These are phyloP conservation scores for Dorcus hopei DNA, from an alignment of 2,888 invertebrate genomes.

Conservation along the genomic window DNA sequence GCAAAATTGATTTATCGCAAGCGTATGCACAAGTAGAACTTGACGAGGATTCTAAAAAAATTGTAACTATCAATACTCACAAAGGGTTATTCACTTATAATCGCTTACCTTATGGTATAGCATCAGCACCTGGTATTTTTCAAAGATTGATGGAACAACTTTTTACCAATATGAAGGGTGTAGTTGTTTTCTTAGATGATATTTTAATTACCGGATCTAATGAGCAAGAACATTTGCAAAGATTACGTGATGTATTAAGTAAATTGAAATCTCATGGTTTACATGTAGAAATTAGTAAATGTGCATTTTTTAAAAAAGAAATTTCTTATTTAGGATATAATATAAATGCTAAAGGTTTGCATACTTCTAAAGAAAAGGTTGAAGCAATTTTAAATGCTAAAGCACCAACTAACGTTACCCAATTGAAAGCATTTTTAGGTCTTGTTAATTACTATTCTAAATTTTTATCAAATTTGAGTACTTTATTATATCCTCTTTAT, in stretches of 20 bases:
- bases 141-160: constrained; percentile 17
- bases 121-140: too few relatives aligned
- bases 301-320: not conserved
- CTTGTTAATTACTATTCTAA: not conserved
- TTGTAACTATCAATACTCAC: too few relatives aligned
- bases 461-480: not conserved
- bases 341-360: not conserved
- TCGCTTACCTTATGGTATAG: too few relatives aligned
- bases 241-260: constrained; percentile 14
- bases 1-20: constrained; percentile 21
- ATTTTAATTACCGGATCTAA: constrained; percentile 14
- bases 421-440: not conserved
- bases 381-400: not conserved
- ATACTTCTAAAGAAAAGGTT: not conserved
- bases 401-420: not conserved
- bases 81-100: too few relatives aligned
- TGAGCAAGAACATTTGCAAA: not conserved
- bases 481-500: not conserved
- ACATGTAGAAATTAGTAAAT: constrained; percentile 12
- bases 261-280: constrained; percentile 16
- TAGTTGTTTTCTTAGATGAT: constrained; percentile 8
- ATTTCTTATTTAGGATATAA: constrained; percentile 11
- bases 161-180: constrained; percentile 9
- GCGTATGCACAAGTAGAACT: constrained; percentile 12
- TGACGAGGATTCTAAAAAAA: not conserved